A percentile compares a stretch with the other conserved stretches of the same genome.
Conservation (phyloP, 2,888 invertebrate species). For the Dysmachus trigonus region DNA sequence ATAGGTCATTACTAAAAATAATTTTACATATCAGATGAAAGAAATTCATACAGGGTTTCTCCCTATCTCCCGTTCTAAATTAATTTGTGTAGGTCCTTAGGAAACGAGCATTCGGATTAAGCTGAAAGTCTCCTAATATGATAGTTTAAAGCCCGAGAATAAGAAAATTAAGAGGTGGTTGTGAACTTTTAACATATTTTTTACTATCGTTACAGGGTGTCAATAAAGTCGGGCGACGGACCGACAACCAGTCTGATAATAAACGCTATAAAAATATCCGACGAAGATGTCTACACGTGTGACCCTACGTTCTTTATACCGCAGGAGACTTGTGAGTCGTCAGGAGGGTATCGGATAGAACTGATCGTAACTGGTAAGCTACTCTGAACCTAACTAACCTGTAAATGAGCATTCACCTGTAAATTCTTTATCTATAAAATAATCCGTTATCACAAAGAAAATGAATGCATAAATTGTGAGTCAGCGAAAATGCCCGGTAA, state of each 20-base stretch:
- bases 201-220: constrained; percentile 53
- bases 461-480: constrained; percentile 40
- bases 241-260: constrained; percentile 49
- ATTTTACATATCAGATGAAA: no score
- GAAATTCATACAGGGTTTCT: no score
- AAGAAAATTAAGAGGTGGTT: no score
- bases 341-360: constrained; percentile 76
- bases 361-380: constrained; percentile 77
- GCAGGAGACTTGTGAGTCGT: constrained; percentile 75
- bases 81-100: no score
- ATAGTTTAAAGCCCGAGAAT: no score
- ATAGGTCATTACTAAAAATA: no score
- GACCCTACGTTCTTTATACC: constrained; percentile 82
- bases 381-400: constrained; percentile 50
- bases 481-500: constrained; percentile 30
- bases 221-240: constrained; percentile 52
- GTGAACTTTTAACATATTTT: not conserved
- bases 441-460: constrained; percentile 24
- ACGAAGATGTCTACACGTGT: constrained; percentile 81
- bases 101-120: no score
- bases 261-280: constrained; percentile 70
- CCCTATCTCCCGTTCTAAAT: no score
- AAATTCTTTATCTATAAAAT: constrained; percentile 30
- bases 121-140: no score
- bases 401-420: constrained; percentile 6